Percentiles rank a stretch among this genome's conserved stretches.
These are phyloP conservation scores for Rhyzopertha dominica DNA, from an alignment of 1,140 invertebrate genomes.

Conservation along the genomic window DNA sequence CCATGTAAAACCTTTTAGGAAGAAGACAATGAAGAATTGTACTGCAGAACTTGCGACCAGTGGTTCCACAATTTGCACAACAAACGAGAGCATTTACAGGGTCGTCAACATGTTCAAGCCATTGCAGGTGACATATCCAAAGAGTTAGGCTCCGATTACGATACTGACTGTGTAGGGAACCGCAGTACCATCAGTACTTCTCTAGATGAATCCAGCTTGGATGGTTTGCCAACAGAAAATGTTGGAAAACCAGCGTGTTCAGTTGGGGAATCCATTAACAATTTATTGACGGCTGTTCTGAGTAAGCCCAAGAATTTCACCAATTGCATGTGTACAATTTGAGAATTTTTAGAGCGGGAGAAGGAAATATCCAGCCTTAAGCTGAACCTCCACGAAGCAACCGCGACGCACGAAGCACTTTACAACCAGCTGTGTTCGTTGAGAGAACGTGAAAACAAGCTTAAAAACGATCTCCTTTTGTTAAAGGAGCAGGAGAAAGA, in stretches of 20 bases:
- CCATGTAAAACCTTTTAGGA: conserved; percentile 45
- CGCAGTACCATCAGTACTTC: conserved; percentile 36
- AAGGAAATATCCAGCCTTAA: conserved; percentile 38
- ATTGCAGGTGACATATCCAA: conserved; percentile 40
- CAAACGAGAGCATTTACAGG: conserved; percentile 55
- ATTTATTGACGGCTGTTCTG: conserved; percentile 33
- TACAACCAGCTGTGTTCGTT: conserved; percentile 33
- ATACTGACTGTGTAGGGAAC: conserved; percentile 17
- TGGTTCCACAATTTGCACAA: conserved; percentile 56
- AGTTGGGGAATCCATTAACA: conserved; percentile 39
- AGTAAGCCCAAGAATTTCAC: conserved; percentile 32
- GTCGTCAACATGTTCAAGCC: conserved; percentile 51
- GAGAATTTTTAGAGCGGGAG: conserved; percentile 40
- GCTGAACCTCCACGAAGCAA: conserved; percentile 29
- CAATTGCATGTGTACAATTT: conserved; percentile 9
- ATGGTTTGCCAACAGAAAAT: conserved; percentile 30
- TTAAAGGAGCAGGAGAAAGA: conserved; percentile 37
- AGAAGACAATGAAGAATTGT: conserved; percentile 54
- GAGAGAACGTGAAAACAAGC: conserved; percentile 34
- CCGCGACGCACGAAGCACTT: conserved; percentile 30
- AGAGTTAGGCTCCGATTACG: conserved; percentile 29
- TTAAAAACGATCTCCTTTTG: conserved; percentile 33
- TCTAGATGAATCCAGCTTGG: conserved; percentile 45
- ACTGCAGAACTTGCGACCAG: conserved; percentile 55
- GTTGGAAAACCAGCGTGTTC: conserved; percentile 8